phyloP scores from a whole-genome alignment of 2,888 invertebrate species.

The Cheilosia urbana region DNA sequence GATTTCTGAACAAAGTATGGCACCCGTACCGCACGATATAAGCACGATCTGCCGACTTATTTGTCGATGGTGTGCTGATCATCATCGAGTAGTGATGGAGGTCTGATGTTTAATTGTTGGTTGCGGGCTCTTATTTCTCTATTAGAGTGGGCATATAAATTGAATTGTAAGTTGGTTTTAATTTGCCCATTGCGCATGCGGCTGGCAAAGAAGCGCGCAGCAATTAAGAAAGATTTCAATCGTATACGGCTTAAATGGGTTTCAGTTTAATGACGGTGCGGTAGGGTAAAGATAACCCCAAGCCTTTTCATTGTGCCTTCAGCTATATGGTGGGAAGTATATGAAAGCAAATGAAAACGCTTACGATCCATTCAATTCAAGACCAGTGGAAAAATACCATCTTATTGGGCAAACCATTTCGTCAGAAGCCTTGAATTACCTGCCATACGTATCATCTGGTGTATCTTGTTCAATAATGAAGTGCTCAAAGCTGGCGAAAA shows the following conservation, averaged over 20 bases:
- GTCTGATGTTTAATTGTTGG: slow-evolving; percentile 21
- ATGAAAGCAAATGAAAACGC: neutral
- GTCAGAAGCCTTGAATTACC: neutral
- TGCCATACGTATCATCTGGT: neutral
- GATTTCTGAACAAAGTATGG: slow-evolving; percentile 27
- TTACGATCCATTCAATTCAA: neutral
- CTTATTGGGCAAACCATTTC: neutral
- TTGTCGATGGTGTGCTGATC: slow-evolving; percentile 1
- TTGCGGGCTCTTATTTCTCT: slow-evolving; percentile 23
- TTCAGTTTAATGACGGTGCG: neutral
- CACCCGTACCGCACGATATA: slow-evolving; percentile 3
- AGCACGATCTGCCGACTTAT: slow-evolving; percentile 22
- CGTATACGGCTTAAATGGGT: neutral
- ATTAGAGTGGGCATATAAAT: slow-evolving; percentile 51
- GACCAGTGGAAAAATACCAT: neutral
- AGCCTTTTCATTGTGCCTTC: neutral
- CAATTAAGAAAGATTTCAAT: slow-evolving; percentile 7
- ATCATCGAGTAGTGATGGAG: slow-evolving; percentile 13
- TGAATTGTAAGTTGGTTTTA: slow-evolving; percentile 58
- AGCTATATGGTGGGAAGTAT: neutral
- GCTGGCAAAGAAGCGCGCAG: neutral
- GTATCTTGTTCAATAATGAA: neutral
- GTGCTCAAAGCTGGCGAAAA: neutral
- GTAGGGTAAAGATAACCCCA: neutral
- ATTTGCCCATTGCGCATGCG: slow-evolving; percentile 29